phyloP scores from a whole-genome alignment of 2,888 invertebrate species.

The Myathropa florea region DNA sequence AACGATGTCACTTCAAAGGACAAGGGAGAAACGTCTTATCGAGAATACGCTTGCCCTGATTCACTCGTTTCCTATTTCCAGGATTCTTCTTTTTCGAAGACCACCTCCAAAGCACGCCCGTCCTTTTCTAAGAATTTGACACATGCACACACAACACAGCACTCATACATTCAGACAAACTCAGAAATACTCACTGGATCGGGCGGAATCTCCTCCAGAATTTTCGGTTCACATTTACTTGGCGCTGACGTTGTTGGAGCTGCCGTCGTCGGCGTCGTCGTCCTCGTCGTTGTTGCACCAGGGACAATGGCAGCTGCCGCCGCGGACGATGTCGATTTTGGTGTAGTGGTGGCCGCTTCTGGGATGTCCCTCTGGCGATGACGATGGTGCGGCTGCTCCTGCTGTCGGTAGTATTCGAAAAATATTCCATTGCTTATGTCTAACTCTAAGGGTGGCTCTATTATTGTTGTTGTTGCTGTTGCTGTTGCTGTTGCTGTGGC shows the following conservation, averaged over 20 bases:
- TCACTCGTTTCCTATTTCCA: conserved; percentile 10
- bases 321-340: conserved; percentile 61
- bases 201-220: conserved; percentile 78
- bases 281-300: conserved; percentile 30
- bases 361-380: conserved; percentile 58
- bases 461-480: conserved; percentile 70
- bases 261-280: conserved; percentile 13
- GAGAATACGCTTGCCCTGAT: conserved; percentile 10
- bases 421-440: conserved; percentile 65
- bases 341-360: conserved; percentile 50
- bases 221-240: conserved; percentile 78
- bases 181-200: conserved; percentile 78
- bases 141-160: neutral
- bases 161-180: neutral
- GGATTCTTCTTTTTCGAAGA: conserved; percentile 9
- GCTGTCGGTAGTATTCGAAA: conserved; percentile 64
- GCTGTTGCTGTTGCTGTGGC: conserved; percentile 40
- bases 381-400: conserved; percentile 49
- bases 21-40: neutral
- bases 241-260: conserved; percentile 68
- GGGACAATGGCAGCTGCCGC: conserved; percentile 23
- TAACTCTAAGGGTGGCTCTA: conserved; percentile 74
- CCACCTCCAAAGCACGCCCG: neutral
- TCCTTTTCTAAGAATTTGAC: conserved; percentile 21
- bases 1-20: conserved; percentile 20